These are phyloP conservation scores for Sylvilagus floridanus DNA, from an alignment of 2,797 vertebrate species.

Conservation along the genomic window DNA sequence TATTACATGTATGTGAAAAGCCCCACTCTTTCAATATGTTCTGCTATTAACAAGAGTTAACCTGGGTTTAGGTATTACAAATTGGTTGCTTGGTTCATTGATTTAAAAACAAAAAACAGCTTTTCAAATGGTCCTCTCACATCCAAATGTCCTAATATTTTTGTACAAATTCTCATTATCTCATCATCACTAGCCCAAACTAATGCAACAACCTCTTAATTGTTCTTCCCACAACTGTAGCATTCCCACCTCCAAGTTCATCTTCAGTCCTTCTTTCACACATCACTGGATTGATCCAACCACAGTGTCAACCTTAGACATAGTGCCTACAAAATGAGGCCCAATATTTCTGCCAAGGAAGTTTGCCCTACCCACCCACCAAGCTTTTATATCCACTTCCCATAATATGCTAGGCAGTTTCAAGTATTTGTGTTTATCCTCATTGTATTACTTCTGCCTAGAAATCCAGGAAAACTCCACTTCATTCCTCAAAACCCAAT, in stretches of 20 bases:
- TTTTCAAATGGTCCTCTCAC: background rate
- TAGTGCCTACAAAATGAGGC: background rate
- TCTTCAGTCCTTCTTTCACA: background rate
- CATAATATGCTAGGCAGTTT: background rate
- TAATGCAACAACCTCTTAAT: background rate
- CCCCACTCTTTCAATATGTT: background rate
- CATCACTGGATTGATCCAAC: too few relatives aligned
- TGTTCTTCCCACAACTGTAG: background rate
- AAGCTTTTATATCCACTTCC: background rate
- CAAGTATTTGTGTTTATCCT: background rate
- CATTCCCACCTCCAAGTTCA: background rate
- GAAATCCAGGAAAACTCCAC: background rate
- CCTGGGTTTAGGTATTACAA: too few relatives aligned
- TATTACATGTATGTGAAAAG: background rate
- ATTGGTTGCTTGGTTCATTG: too few relatives aligned
- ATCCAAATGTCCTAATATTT: background rate
- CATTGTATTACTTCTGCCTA: background rate
- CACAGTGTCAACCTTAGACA: background rate
- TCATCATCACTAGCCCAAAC: background rate
- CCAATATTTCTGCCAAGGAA: background rate
- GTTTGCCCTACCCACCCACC: background rate
- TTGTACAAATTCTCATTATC: background rate
- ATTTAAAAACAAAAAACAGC: too few relatives aligned
- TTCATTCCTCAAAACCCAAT: conserved; percentile 26
- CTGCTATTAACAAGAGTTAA: too few relatives aligned